phyloP scores from a whole-genome alignment of 2,797 vertebrate species.

The Scarus forsteni region DNA sequence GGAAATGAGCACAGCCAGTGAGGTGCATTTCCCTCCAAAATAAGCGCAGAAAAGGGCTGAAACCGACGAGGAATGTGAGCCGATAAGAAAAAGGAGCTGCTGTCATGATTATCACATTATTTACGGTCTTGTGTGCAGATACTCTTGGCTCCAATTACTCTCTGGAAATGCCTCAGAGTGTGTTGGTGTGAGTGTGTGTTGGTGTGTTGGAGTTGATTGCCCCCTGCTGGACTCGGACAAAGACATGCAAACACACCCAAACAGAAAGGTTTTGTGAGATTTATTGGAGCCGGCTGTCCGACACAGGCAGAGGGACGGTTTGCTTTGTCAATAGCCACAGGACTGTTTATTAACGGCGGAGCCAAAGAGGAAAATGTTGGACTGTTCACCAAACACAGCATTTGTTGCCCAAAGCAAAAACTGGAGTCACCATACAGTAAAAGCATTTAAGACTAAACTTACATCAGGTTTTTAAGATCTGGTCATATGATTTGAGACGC shows the following conservation, averaged over 20 bases:
- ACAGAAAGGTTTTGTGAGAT: constrained; percentile 39
- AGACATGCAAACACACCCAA: constrained; percentile 41
- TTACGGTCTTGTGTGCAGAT: constrained; percentile 31
- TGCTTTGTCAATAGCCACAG: constrained; percentile 38
- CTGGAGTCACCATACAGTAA: no score
- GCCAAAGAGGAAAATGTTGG: constrained; percentile 6
- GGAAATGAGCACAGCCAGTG: constrained; percentile 2
- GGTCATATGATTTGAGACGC: no score
- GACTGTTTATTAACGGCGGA: constrained; percentile 1
- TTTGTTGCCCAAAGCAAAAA: neutral
- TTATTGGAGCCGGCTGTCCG: constrained; percentile 22
- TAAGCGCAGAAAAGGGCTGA: neutral
- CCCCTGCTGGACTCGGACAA: constrained; percentile 73
- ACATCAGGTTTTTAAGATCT: no score
- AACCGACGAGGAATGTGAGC: neutral
- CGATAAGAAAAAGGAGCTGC: neutral
- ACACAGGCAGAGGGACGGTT: constrained; percentile 15
- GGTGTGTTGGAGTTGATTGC: constrained; percentile 58
- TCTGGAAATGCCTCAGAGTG: constrained; percentile 37
- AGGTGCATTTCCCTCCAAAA: constrained; percentile 34
- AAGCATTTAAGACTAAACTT: no score
- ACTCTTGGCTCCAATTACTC: constrained; percentile 31
- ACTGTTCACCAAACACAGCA: neutral
- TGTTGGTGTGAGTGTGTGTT: neutral
- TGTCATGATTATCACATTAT: constrained; percentile 23